Conservation (phyloP, 64 coral and sea anemone species). For the Astreopora myriophthalma region DNA sequence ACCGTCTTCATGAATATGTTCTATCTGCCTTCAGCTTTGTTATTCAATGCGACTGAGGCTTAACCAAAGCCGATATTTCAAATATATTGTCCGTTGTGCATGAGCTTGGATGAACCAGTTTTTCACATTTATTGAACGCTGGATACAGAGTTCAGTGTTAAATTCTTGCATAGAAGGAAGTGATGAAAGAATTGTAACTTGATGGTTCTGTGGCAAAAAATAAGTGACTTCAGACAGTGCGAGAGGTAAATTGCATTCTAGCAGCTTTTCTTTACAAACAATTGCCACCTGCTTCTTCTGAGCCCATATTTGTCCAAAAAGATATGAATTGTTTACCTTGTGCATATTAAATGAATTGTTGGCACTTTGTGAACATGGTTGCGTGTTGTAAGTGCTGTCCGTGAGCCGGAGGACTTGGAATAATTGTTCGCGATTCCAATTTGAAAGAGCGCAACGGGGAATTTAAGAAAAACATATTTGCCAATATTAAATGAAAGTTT, state of each 20-base stretch:
- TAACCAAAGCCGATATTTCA: too few relatives aligned
- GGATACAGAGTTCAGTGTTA: not conserved
- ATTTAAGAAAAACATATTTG: not conserved
- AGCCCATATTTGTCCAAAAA: slow-evolving; percentile 3
- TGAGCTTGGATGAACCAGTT: not conserved
- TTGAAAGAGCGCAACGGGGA: not conserved
- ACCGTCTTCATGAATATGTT: too few relatives aligned
- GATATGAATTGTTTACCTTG: not conserved
- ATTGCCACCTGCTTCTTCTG: slow-evolving; percentile 8
- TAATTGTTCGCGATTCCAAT: not conserved
- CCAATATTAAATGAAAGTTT: not conserved
- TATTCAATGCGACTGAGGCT: too few relatives aligned
- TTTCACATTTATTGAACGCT: too few relatives aligned
- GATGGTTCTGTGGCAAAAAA: not conserved
- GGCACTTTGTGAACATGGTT: not conserved
- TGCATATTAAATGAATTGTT: not conserved
- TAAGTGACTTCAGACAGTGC: not conserved
- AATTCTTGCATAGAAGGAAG: not conserved
- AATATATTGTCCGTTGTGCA: too few relatives aligned
- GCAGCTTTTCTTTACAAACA: not conserved
- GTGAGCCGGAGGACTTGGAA: too few relatives aligned
- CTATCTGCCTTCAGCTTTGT: too few relatives aligned
- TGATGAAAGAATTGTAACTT: not conserved
- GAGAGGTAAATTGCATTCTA: not conserved
- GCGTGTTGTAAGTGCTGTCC: not conserved